Evolutionary conservation across 2,797 vertebrate species (phyloP), one percentile per base, ranked within the genome.

Genomic region (Acanthornis magna): DNA sequence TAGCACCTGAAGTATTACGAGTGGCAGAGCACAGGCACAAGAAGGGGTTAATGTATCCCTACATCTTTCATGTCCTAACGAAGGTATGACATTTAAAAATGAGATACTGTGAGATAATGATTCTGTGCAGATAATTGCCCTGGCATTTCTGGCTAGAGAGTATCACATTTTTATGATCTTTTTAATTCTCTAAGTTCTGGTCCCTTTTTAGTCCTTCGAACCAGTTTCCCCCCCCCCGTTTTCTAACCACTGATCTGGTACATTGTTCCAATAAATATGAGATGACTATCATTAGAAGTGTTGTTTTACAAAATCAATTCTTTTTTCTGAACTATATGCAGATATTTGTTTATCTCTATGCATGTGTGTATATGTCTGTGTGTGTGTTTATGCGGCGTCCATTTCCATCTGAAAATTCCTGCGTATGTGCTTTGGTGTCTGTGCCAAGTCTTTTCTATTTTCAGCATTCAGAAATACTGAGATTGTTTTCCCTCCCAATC

Each of bases 21-120:
- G 99, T 99, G 91, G 99, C 98, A 5, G 99, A 99, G 96, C 99
- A 99, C 97, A 98, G 99, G 95, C 99, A 99, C 98, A 99, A 98
- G 97, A 99, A 99, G 96, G 99, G 99, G 88, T 98, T 99, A 73
- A 99, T 99, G 99, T 99, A 99, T 97, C 99, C 99, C 50, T 99
- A 99, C 97, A 98, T 99, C 97, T 99, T 99, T 97, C 99, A 99
- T 55, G 96, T 99, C 78, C 98, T 99, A 94, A 99, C 99, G 68
- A 99, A 99, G 99, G 99, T 99, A 97, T 81, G 96, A 34, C 34
- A 58, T 43, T 85, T 72, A 4, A 43, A 73, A 71, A 54, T 51
- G 5, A 54, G 3, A 2, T 54, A 14, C 40, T 77, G 19, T 45
- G 55, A 79, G 53, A 18, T 57, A 76, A 40, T 11, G 21, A 25